Evolutionary conservation across 2,113 vertebrate species (phyloP), one percentile per base, ranked within the genome.

Genomic region (Gavia stellata): DNA sequence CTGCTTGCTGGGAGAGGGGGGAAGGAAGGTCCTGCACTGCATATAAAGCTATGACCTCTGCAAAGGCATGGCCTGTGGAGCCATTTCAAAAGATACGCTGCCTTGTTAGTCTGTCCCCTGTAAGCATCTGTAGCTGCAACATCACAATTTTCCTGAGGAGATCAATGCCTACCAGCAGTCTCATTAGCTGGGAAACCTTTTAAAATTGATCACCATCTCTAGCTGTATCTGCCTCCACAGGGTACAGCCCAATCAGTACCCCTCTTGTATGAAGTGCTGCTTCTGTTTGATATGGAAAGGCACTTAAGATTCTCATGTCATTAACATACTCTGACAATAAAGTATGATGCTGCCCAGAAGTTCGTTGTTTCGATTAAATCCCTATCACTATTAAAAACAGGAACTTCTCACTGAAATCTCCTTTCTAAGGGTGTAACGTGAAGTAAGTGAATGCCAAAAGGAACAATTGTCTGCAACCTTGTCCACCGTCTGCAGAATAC

Each of bases 131-230:
- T 86, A 91, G 81, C 81, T 80, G 70, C 86, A 95, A 55, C 78
- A 82, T 90, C 81, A 73, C 81, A 70, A 13, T 92, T 94, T 94
- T 92, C 53, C 83, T 59, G 70, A 88, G 66, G 58, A 95, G 63
- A 97, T 95, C 88, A 85, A 89, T 96, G 91, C 50, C 56, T 84
- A 86, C 63, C 78, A 79, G 81, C 93, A 83, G 53, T 66, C 77
- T 96, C 88, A 88, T 95, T 96, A 96, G 68, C 79, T 55, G 88
- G 38, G 56, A 96, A 86, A 61, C 62, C 49, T 89, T 81, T 91
- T 92, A 92, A 85, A 96, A 95, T 91, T 95, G 88, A 94, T 96
- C 89, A 87, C 71, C 38, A 72, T 33, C 56, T 90, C 62, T 45
- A 63, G 68, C 50, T 63, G 11, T 92, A 82, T 86, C 75, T 61